These are phyloP conservation scores for Hiodon tergisus DNA, from an alignment of 2,113 vertebrate genomes.

Conservation along the genomic window DNA sequence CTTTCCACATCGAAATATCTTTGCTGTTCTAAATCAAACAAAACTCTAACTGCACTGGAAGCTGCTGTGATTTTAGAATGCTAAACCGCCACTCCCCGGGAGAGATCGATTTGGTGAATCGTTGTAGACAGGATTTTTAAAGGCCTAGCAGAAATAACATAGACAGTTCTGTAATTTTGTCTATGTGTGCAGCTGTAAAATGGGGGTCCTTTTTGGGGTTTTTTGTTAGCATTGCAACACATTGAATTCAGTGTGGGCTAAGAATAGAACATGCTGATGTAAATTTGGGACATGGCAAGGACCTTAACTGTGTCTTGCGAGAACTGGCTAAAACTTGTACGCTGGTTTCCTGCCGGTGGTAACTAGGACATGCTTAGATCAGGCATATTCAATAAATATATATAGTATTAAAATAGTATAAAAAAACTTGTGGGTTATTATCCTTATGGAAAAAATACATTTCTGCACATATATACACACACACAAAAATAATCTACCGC, in stretches of 20 bases:
- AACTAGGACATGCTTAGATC: too few species aligned
- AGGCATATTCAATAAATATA: too few species aligned
- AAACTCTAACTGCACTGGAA: too few species aligned
- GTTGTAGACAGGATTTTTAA: too few species aligned
- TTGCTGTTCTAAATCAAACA: too few species aligned
- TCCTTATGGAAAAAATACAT: neutral
- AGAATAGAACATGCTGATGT: conserved; percentile 24
- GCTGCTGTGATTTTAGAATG: too few species aligned
- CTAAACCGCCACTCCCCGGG: too few species aligned
- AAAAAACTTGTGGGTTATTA: neutral
- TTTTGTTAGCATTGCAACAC: neutral
- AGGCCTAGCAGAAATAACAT: too few species aligned
- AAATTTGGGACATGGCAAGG: neutral
- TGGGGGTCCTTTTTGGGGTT: neutral
- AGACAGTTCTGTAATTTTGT: neutral
- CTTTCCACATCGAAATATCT: too few species aligned
- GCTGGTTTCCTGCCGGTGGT: neutral
- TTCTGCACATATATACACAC: neutral
- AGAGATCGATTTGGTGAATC: too few species aligned
- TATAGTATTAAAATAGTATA: too few species aligned
- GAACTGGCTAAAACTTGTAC: conserved; percentile 1
- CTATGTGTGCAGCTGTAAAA: neutral
- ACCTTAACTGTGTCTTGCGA: neutral
- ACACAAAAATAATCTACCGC: neutral
- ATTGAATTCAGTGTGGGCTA: neutral